phyloP scores from a whole-genome alignment of 2,113 vertebrate species.

The Protomyctophum bolini region DNA sequence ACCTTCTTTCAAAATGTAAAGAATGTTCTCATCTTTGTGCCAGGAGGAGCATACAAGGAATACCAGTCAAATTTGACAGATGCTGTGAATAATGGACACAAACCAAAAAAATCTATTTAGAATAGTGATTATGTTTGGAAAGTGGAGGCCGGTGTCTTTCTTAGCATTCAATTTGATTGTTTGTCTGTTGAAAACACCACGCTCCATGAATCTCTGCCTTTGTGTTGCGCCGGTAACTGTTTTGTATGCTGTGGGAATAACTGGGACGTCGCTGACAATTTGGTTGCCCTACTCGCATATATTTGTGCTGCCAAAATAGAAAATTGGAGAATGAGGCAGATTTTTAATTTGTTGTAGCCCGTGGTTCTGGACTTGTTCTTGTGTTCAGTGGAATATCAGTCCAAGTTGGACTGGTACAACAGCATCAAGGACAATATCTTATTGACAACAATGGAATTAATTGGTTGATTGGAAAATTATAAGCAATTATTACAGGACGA shows the following conservation, averaged over 20 bases:
- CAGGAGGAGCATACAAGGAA: conserved; percentile 11
- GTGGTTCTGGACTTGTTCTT: not conserved
- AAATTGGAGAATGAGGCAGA: not conserved
- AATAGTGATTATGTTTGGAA: conserved; percentile 27
- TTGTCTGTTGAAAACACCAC: not conserved
- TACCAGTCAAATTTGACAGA: conserved; percentile 16
- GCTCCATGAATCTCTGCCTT: not conserved
- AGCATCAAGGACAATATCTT: not conserved
- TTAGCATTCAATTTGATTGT: not conserved
- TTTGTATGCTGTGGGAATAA: conserved; percentile 1
- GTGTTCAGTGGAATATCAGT: not conserved
- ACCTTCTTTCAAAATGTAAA: conserved; percentile 21
- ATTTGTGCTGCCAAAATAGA: not conserved
- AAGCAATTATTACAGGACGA: too few species aligned
- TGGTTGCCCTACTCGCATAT: too few species aligned
- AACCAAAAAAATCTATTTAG: conserved; percentile 12
- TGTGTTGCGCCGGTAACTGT: not conserved
- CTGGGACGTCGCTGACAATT: too few species aligned
- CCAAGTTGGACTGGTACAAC: not conserved
- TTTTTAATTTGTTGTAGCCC: not conserved
- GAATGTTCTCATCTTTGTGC: conserved; percentile 26
- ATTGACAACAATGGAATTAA: too few species aligned
- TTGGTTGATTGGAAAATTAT: too few species aligned
- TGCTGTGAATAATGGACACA: conserved; percentile 21
- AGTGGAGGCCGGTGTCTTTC: conserved; percentile 6